phyloP scores from a whole-genome alignment of 2,888 invertebrate genomes.

The Diadegma fenestrale region DNA sequence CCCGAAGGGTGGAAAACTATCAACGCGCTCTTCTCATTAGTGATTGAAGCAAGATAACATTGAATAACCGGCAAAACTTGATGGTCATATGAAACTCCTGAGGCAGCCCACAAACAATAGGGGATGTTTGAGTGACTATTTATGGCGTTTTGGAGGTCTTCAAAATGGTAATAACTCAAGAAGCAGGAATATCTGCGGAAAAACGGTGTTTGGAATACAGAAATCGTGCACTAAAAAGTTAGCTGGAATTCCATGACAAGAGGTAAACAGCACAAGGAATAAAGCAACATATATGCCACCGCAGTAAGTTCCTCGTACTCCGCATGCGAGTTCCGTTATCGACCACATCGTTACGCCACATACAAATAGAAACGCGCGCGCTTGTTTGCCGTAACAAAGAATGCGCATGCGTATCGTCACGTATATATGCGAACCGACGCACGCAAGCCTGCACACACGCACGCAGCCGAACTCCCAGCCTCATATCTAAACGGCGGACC shows the following conservation, averaged over 20 bases:
- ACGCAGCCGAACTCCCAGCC: conserved; percentile 43
- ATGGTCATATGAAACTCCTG: background rate
- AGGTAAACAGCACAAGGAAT: background rate
- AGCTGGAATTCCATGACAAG: background rate
- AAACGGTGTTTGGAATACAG: background rate
- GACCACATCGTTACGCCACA: conserved; percentile 73
- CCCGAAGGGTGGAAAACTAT: conserved; percentile 14
- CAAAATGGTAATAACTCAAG: background rate
- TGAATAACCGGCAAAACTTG: background rate
- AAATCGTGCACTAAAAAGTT: background rate
- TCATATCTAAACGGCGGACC: conserved; percentile 76
- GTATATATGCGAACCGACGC: conserved; percentile 60
- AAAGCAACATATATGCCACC: background rate
- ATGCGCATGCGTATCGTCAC: conserved; percentile 25
- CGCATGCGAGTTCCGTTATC: conserved; percentile 77
- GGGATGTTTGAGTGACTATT: background rate
- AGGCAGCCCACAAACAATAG: background rate
- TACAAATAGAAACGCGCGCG: conserved; percentile 3
- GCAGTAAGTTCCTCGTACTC: conserved; percentile 46
- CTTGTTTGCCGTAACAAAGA: conserved; percentile 17
- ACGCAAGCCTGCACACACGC: conserved; percentile 73
- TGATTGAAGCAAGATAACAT: background rate
- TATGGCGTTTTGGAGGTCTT: background rate
- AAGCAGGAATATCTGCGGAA: background rate
- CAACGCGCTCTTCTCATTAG: background rate